Evolutionary conservation across 2,888 invertebrate species (phyloP), one percentile per base, ranked within the genome.

Genomic region (Diploptera punctata): DNA sequence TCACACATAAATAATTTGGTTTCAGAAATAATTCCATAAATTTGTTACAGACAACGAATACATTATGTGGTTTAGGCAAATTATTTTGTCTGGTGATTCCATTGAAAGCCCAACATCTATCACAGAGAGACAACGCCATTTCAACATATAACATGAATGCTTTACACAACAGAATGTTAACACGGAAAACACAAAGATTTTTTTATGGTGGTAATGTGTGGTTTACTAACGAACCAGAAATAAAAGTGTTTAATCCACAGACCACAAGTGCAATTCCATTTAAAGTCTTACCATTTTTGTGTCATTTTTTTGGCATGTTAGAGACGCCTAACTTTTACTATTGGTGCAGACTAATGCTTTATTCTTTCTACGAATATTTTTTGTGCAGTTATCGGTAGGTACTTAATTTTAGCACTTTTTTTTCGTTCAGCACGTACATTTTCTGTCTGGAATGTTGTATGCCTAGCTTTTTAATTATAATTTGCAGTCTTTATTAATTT

Each of bases 401-500:
- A n/a, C n/a, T n/a, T n/a, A n/a, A n/a, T n/a, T n/a, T n/a, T n/a
- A n/a, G n/a, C n/a, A n/a, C n/a, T n/a, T n/a, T n/a, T n/a, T n/a
- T n/a, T n/a, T n/a, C n/a, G n/a, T n/a, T n/a, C n/a, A n/a, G n/a
- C 33, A 33, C 33, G 10, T 33, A 33, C 10, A 10, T 33, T n/a
- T 21, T n/a, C 13, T 54, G 26, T 24, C 24, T 54, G 21, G 26
- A 10, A 24, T 54, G 26, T 33, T 68, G 18, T 57, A 43, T 54
- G 68, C 68, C 43, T 43, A 68, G n/a, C 16, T 21, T 18, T 7
- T 69, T 43, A 68, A 24, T 68, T 57, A 31, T 47, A 47, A 65
- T 26, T 71, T 65, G 71, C 71, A 71, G 71, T 71, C 71, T 71
- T 71, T 67, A 19, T 26, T 38, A 71, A 52, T 65, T 52, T 71